phyloP scores from a whole-genome alignment of 53 echinoderm and acorn worm genomes.

The Holothuria leucospilota region DNA sequence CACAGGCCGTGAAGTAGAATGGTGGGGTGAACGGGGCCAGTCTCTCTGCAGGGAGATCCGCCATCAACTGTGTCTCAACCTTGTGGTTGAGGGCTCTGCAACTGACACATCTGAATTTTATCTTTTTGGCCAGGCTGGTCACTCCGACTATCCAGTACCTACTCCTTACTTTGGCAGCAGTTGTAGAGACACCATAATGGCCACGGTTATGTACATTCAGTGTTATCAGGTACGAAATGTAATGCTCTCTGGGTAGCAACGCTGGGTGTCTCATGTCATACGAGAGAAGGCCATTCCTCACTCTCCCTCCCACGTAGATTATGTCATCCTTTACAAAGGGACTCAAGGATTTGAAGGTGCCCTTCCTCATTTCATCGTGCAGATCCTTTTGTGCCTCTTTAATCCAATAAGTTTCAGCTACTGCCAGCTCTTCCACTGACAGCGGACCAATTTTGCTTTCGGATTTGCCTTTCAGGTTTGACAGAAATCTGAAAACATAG shows the following conservation, averaged over 20 bases:
- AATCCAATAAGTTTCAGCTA: conserved; percentile 59
- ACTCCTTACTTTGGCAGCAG: conserved; percentile 63
- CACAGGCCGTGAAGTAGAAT: conserved; percentile 46
- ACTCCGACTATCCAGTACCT: conserved; percentile 62
- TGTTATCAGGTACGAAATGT: conserved; percentile 63
- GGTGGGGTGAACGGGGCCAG: conserved; percentile 57
- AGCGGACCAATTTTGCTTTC: conserved; percentile 41
- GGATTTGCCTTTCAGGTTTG: conserved; percentile 51
- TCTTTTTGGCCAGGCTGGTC: conserved; percentile 54
- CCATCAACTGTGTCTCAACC: conserved; percentile 59
- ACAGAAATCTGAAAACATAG: conserved; percentile 65
- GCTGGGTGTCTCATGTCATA: conserved; percentile 66
- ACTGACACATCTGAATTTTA: conserved; percentile 63
- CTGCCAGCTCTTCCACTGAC: conserved; percentile 47
- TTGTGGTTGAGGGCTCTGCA: conserved; percentile 67
- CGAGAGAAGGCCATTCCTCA: conserved; percentile 44
- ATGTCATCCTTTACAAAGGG: conserved; percentile 62
- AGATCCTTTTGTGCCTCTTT: conserved; percentile 52
- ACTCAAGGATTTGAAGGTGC: conserved; percentile 64
- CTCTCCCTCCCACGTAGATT: conserved; percentile 73
- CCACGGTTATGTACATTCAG: conserved; percentile 67
- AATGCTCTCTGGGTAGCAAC: conserved; percentile 63
- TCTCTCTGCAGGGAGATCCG: conserved; percentile 59
- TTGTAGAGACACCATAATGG: conserved; percentile 67
- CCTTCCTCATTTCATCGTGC: conserved; percentile 48